A percentile compares a stretch with the other conserved stretches of the same genome.
Conservation (phyloP, 2,888 invertebrate species). For the Zhengitettix transpicula region DNA sequence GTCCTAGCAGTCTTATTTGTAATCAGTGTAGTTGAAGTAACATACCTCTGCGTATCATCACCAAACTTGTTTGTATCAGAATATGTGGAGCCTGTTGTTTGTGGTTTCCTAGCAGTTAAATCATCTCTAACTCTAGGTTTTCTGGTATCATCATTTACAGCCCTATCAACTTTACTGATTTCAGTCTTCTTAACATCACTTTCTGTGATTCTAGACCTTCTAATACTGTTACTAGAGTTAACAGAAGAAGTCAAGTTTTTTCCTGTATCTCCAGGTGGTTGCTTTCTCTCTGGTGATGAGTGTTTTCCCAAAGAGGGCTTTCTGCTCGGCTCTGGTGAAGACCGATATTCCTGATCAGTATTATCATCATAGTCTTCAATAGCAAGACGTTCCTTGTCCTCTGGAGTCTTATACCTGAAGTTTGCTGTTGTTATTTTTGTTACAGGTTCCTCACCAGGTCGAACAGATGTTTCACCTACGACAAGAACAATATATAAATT, state of each 20-base stretch:
- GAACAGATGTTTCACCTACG: constrained; percentile 42
- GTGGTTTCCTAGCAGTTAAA: neutral
- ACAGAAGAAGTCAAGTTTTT: constrained; percentile 6
- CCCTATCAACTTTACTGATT: neutral
- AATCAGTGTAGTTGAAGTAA: neutral
- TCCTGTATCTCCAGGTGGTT: neutral
- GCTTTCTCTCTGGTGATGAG: constrained; percentile 5
- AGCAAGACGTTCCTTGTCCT: constrained; percentile 9
- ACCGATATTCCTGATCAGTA: constrained; percentile 6
- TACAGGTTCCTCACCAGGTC: constrained; percentile 47
- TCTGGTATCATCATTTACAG: neutral
- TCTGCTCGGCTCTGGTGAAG: constrained; percentile 8
- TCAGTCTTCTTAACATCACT: constrained; percentile 2
- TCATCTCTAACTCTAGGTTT: neutral
- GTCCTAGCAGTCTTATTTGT: neutral
- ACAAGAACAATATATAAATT: too few species aligned
- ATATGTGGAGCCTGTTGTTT: neutral
- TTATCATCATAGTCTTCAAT: constrained; percentile 9
- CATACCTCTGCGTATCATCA: neutral
- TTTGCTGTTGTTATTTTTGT: constrained; percentile 52
- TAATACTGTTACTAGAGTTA: constrained; percentile 6
- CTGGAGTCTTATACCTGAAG: constrained; percentile 33
- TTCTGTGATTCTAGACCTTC: constrained; percentile 3
- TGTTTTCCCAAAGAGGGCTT: constrained; percentile 9
- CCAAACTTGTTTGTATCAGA: neutral